Base-by-base conservation (phyloP, 2,797 vertebrate species). In the Cynodonichthys magdalenae region DNA sequence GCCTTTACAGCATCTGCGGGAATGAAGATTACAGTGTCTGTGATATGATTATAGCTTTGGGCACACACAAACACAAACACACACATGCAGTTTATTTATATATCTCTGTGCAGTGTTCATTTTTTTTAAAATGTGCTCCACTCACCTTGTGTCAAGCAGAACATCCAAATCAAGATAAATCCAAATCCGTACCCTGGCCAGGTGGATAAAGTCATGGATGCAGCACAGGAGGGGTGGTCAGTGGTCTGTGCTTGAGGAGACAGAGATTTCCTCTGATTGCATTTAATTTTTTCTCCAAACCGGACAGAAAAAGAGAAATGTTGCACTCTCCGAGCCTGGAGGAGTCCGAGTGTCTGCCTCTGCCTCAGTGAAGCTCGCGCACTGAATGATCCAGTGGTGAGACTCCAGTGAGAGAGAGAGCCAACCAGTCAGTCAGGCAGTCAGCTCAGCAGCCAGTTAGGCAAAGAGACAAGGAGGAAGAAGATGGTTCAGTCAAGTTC, bases 121-220 rank as follows among this genome's bases (percentile, higher is more conserved):
- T 71, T 24, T n/a, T 17, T 7, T 7, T 1, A 57, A 39, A 42
- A 67, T 18, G 31, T 17, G 61, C 60, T 5, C 11, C 47, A 86
- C 92, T 91, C 69, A 94, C 93, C 93, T 64, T 79, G 90, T 87
- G 88, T 75, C 77, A 79, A 74, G 79, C 89, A 85, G 53, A 92
- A 69, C 41, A 77, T 70, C 68, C 83, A 89, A 75, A 89, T 79
- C 81, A 90, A 83, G 74, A 89, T 87, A 69, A 93, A 86, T 90
- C 91, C 93, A 80, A 93, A 68, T 79, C 85, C 85, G 69, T 91
- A 92, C 74, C 86, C 80, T 79, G 92, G 75, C 83, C 89, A 89
- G 74, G 85, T 89, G 56, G 78, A 82, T 80, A 89, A 88, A 92
- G 89, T 92, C 93, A 94, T 94, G 89, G 91, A 86, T 94, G 92